Conservation (phyloP, 2,888 invertebrate genomes). For the Drosophila glabriapex region DNA sequence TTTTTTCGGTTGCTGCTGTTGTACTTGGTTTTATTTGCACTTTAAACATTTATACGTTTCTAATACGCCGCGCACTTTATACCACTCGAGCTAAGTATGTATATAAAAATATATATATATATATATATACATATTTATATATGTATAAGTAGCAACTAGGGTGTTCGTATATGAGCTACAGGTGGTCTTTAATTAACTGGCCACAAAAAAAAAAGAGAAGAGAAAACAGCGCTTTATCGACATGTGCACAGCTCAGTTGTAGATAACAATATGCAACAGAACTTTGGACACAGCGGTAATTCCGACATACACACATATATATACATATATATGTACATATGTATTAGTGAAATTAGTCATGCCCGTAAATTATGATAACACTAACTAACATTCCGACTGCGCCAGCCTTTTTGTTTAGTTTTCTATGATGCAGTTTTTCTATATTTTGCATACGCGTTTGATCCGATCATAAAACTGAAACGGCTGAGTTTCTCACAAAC, state of each 20-base stretch:
- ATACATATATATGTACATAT: neutral
- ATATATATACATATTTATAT: neutral
- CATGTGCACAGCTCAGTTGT: conserved; percentile 30
- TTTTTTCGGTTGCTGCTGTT: conserved; percentile 11
- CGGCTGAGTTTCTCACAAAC: neutral
- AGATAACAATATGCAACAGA: conserved; percentile 49
- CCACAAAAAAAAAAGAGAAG: neutral
- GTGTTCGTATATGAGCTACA: conserved; percentile 9
- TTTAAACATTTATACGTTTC: conserved; percentile 40
- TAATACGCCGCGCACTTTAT: conserved; percentile 42
- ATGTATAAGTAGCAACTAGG: neutral
- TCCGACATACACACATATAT: neutral
- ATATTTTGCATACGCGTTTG: neutral
- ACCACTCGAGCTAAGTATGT: conserved; percentile 14
- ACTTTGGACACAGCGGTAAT: conserved; percentile 26
- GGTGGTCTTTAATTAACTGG: conserved; percentile 27
- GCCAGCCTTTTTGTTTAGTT: neutral
- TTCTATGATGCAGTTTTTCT: neutral
- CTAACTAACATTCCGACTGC: neutral
- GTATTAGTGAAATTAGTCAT: conserved; percentile 8
- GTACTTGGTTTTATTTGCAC: conserved; percentile 40
- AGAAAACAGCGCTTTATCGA: conserved; percentile 47
- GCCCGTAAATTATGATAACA: neutral
- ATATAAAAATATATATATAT: neutral
- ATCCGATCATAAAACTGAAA: neutral